These are phyloP conservation scores for Drymodes brunneopygia DNA, from an alignment of 2,113 vertebrate genomes.

Conservation along the genomic window DNA sequence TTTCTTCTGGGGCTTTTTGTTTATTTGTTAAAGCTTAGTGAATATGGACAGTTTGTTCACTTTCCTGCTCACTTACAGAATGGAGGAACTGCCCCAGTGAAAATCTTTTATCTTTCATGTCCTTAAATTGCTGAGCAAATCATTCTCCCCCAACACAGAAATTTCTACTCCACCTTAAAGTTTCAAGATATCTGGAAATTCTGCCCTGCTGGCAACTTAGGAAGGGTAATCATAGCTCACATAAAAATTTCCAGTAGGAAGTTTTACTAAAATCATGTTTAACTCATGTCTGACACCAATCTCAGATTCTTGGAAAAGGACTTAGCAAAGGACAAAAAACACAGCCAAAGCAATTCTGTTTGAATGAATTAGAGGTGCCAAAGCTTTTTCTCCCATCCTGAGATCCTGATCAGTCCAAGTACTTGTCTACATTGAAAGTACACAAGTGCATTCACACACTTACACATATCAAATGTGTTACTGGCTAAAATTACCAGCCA, in stretches of 20 bases:
- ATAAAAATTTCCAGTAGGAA: background rate
- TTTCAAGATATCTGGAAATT: background rate
- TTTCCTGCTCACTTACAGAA: background rate
- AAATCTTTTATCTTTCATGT: background rate
- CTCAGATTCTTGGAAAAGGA: background rate
- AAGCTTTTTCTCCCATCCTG: background rate
- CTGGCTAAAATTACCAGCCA: constrained; percentile 13
- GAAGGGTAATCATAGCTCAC: background rate
- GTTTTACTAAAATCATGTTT: background rate
- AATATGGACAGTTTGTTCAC: background rate
- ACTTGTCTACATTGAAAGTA: background rate
- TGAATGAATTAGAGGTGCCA: background rate
- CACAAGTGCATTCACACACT: background rate
- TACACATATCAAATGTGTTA: background rate
- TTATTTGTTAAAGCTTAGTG: background rate
- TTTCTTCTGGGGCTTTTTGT: background rate
- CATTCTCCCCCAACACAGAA: background rate
- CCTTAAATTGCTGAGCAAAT: background rate
- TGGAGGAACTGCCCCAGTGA: background rate
- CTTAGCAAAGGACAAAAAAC: background rate
- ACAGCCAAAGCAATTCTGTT: background rate
- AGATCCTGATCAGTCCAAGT: background rate
- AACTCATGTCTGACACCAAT: background rate
- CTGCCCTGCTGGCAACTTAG: background rate
- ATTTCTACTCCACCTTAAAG: background rate